Conservation (phyloP, 2,113 vertebrate species). For the Bubo scandiacus region DNA sequence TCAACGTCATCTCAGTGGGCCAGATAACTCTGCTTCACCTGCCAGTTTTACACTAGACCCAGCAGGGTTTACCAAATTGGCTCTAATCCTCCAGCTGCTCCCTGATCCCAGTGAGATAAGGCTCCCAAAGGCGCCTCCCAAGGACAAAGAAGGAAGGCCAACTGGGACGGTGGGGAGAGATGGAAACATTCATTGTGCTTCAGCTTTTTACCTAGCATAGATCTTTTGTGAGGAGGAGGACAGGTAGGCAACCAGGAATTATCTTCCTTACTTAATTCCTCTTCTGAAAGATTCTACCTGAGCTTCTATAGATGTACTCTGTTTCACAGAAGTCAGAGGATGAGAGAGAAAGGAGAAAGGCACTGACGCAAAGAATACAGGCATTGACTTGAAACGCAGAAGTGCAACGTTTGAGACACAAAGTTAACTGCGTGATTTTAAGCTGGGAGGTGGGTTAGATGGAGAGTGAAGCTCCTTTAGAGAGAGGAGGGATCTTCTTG, state of each 20-base stretch:
- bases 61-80: not conserved
- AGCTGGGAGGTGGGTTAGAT: no score
- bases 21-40: not conserved
- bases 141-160: not conserved
- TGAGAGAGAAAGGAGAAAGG: not conserved
- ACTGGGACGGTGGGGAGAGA: fast-evolving
- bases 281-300: not conserved
- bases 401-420: not conserved
- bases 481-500: not conserved
- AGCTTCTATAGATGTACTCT: not conserved
- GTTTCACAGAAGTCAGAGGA: not conserved
- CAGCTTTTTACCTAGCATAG: not conserved
- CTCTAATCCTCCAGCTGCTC: not conserved
- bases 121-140: not conserved
- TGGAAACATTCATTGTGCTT: not conserved
- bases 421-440: not conserved
- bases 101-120: no score
- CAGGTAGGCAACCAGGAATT: not conserved
- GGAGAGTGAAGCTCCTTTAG: not conserved
- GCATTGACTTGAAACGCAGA: not conserved
- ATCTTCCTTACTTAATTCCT: not conserved
- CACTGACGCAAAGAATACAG: not conserved
- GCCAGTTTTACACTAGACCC: not conserved
- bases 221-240: not conserved
- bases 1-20: fast-evolving